Evolutionary conservation across 37 sponge, comb jelly and placozoan species (phyloP).

Genomic region (Spongilla lacustris): DNA sequence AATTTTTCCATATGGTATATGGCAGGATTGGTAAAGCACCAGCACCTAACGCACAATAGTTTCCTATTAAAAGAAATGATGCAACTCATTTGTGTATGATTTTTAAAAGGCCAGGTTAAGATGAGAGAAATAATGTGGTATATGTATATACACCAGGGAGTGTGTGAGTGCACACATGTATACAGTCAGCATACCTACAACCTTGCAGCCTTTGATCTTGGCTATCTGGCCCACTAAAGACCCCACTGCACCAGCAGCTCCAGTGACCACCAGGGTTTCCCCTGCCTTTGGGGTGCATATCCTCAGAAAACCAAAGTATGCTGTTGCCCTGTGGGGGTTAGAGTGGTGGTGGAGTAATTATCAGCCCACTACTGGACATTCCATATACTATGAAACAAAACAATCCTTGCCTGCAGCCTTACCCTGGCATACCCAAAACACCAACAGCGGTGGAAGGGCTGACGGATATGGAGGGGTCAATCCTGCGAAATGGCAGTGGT

Average conservation of each 20-base stretch:
- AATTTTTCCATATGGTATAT: too few species aligned
- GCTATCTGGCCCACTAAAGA: constrained; percentile 84
- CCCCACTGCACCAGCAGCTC: constrained; percentile 95
- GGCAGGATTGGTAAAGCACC: too few species aligned
- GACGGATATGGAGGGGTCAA: constrained; percentile 21
- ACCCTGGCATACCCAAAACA: constrained; percentile 94
- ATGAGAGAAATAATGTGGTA: too few species aligned
- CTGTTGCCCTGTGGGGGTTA: constrained; percentile 64
- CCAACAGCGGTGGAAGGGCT: constrained; percentile 69
- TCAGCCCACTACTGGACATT: not conserved
- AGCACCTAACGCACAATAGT: too few species aligned
- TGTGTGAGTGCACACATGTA: not conserved
- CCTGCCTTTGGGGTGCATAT: constrained; percentile 76
- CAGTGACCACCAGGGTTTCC: constrained; percentile 85
- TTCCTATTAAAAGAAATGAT: too few species aligned
- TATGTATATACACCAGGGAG: not conserved
- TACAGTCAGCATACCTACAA: constrained; percentile 59
- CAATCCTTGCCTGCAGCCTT: not conserved
- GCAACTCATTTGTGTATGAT: too few species aligned
- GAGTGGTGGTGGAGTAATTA: not conserved
- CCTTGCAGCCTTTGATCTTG: constrained; percentile 86
- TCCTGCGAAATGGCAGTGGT: not conserved
- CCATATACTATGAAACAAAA: too few species aligned
- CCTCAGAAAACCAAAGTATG: constrained; percentile 86
- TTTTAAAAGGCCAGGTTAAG: too few species aligned